Base-by-base conservation (phyloP, 1,140 invertebrate genomes). In the Doryteuthis pealeii region DNA sequence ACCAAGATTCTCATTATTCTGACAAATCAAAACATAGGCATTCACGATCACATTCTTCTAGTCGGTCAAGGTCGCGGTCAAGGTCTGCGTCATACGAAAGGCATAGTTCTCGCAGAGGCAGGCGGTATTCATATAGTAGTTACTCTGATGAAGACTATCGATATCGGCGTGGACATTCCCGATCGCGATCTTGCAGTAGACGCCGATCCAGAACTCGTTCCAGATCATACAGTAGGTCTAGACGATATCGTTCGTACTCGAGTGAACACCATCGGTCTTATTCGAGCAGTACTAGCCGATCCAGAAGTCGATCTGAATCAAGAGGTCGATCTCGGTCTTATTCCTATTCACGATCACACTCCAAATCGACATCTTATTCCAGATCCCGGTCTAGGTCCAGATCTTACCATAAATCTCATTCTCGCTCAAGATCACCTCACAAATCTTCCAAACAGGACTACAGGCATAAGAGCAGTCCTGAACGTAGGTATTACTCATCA, bases 1-100 rank as follows among this genome's bases (percentile, higher is more conserved):
- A 80, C n/a, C 45, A 49, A 67, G 77, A 82, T 69, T 82, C 79
- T 33, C 78, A 78, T 74, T 76, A 76, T 68, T 82, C 81, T 18
- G 54, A 77, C 15, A 74, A 75, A 74, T 66, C 71, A 66, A 78
- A 78, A 71, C 71, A 65, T 30, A 75, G 76, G 49, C 72, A 71
- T 26, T 80, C 80, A 49, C 74, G 77, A 31, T 81, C 80, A 40
- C 67, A 70, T 18, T 79, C 79, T 65, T 82, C 78, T 66, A 74
- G 72, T 35, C 26, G 77, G 26, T 79, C 79, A n/a, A 78, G 71
- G 18, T 77, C 78, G 71, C 74, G 71, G 33, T 80, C 78, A 66
- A 65, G 77, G 6, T 78, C 80, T n/a, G 54, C 26, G 18, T 62
- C 54, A 5, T 68, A 68, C 22, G 32, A 31, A 32, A 68, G 66